Conservation (phyloP, 2,113 vertebrate genomes). For the Hyla sarda region DNA sequence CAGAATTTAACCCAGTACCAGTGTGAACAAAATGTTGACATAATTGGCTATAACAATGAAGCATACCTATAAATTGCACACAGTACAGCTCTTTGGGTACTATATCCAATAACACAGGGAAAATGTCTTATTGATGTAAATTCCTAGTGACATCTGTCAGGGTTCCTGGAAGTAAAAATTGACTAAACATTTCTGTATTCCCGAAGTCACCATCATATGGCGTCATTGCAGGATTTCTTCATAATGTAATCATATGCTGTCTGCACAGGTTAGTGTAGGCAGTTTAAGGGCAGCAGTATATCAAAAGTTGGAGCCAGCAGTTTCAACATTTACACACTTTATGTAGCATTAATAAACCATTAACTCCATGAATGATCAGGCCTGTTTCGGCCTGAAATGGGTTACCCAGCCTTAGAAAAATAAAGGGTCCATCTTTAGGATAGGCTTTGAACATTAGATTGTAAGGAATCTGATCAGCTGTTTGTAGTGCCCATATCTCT, state of each 20-base stretch:
- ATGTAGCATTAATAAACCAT: neutral
- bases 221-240: neutral
- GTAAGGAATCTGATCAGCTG: too few species aligned
- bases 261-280: neutral
- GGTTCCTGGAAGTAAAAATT: constrained; percentile 6
- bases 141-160: neutral
- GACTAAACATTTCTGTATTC: neutral
- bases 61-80: neutral
- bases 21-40: too few species aligned
- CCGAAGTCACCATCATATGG: neutral
- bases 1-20: too few species aligned
- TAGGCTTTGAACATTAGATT: too few species aligned
- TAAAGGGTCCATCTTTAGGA: too few species aligned
- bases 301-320: neutral
- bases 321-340: neutral
- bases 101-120: neutral
- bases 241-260: constrained; percentile 1
- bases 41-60: neutral
- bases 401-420: too few species aligned
- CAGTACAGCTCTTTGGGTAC: neutral
- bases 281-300: neutral
- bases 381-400: too few species aligned
- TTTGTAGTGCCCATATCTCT: too few species aligned
- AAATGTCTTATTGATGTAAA: neutral
- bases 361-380: neutral